phyloP scores from a whole-genome alignment of 2,113 vertebrate genomes.

The Varanus salvator region DNA sequence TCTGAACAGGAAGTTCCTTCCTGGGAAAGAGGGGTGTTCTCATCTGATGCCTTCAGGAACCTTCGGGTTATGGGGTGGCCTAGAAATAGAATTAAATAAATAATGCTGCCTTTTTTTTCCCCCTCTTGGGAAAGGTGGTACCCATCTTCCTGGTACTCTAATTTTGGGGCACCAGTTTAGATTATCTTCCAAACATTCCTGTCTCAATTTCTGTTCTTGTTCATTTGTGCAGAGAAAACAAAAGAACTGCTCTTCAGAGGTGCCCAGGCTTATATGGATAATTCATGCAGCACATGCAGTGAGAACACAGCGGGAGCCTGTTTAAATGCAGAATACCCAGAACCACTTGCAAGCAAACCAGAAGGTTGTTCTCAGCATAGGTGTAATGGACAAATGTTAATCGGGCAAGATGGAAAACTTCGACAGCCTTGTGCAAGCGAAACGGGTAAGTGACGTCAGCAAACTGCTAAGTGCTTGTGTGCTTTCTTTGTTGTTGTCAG shows the following conservation, averaged over 20 bases:
- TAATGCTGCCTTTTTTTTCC: not conserved
- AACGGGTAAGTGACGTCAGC: constrained; percentile 61
- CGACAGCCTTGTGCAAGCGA: constrained; percentile 31
- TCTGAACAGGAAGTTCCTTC: not conserved
- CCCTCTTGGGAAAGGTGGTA: too few relatives aligned
- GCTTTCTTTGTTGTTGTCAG: not conserved
- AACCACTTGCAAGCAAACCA: constrained; percentile 38
- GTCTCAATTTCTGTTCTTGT: not conserved
- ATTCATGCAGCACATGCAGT: constrained; percentile 52
- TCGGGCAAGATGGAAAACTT: constrained; percentile 78
- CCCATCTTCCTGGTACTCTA: not conserved
- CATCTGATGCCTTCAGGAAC: not conserved
- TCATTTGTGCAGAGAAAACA: constrained; percentile 73
- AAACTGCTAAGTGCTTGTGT: not conserved
- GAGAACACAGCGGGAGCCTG: constrained; percentile 30
- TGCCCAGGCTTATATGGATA: constrained; percentile 74
- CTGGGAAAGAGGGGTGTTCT: not conserved
- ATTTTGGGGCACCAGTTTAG: not conserved
- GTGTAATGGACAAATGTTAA: constrained; percentile 75
- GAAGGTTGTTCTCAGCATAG: not conserved
- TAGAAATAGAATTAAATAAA: too few relatives aligned
- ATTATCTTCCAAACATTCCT: not conserved
- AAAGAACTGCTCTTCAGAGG: constrained; percentile 77
- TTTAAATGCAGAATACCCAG: constrained; percentile 25
- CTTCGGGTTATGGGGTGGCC: too few relatives aligned